phyloP scores from a whole-genome alignment of 2,113 vertebrate species.

The Alethe castanea region DNA sequence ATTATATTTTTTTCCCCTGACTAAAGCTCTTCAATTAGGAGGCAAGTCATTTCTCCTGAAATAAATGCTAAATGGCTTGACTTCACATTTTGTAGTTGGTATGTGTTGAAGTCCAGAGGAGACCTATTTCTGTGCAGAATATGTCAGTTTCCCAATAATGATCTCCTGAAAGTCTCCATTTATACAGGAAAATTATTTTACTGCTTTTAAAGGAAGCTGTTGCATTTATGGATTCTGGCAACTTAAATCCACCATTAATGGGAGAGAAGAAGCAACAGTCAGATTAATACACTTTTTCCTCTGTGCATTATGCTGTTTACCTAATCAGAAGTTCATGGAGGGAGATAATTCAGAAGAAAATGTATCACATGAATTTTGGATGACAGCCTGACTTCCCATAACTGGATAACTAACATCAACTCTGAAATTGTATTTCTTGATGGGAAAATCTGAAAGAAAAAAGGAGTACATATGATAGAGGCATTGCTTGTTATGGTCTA shows the following conservation, averaged over 20 bases:
- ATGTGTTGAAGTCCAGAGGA: constrained; percentile 37
- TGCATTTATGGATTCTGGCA: constrained; percentile 62
- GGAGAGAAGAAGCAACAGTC: constrained; percentile 2
- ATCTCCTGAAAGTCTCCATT: constrained; percentile 56
- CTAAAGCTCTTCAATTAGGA: constrained; percentile 44
- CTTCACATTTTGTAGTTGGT: constrained; percentile 36
- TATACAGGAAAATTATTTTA: constrained; percentile 62
- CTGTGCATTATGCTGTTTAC: constrained; percentile 25
- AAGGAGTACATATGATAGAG: neutral
- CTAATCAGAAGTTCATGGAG: constrained; percentile 33
- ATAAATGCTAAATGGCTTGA: constrained; percentile 54
- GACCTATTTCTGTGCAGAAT: constrained; percentile 57
- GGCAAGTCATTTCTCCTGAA: constrained; percentile 44
- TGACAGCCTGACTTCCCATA: constrained; percentile 53
- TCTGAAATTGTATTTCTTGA: constrained; percentile 42
- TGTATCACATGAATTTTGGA: constrained; percentile 58
- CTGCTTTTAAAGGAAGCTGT: constrained; percentile 63
- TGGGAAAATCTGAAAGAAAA: constrained; percentile 46
- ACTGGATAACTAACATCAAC: constrained; percentile 41
- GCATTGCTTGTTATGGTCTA: neutral
- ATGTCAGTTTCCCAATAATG: constrained; percentile 57
- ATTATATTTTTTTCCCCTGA: neutral
- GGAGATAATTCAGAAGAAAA: constrained; percentile 46
- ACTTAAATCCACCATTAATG: constrained; percentile 31
- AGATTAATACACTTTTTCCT: constrained; percentile 45